Evolutionary conservation across 2,888 invertebrate species (phyloP), one percentile per base, ranked within the genome.

Genomic region (Campopleginae sp.): DNA sequence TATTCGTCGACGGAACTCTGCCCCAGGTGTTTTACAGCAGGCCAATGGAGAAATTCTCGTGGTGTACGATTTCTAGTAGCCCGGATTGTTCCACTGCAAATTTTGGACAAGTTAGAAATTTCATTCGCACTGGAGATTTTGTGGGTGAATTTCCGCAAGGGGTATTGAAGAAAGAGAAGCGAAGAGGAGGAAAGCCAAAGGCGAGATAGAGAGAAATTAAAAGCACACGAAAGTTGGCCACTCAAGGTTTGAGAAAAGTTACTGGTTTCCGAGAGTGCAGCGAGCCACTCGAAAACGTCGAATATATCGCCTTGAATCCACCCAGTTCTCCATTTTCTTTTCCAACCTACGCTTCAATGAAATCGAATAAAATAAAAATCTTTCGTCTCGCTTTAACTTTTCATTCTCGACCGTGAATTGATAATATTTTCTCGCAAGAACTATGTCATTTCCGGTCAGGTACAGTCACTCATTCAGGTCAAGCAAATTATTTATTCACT

Each of bases 181-280:
- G 76, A 74, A 84, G 63, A 14, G 71, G 27, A 66, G 61, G 48
- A 77, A 70, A 70, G 12, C 38, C n/a, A 44, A 63, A 38, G 46
- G 33, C 51, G n/a, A 68, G 31, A 72, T 44, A 27, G 38, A 54
- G 23, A 75, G 27, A 81, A 78, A 61, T 58, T 66, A 66, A n/a
- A 54, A 77, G 70, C 70, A 61, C 48, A 38, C 42, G 66, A 44
- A 80, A 65, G 74, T 82, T 70, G 44, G 72, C 44, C 51, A 82
- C 84, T 84, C 84, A 74, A 70, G 44, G 63, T 83, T 80, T 63
- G 71, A 46, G 54, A 83, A 74, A 80, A 83, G 80, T 85, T 83
- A 80, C 77, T 83, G 68, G 80, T 68, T 80, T 76, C 71, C 63
- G 66, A 72, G 79, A 85, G 65, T 75, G 46, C 75, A 84, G 80